Percentiles rank a stretch among this genome's conserved stretches.
Conservation (phyloP, 1,140 invertebrate species). For the Conopomorpha cramerella region DNA sequence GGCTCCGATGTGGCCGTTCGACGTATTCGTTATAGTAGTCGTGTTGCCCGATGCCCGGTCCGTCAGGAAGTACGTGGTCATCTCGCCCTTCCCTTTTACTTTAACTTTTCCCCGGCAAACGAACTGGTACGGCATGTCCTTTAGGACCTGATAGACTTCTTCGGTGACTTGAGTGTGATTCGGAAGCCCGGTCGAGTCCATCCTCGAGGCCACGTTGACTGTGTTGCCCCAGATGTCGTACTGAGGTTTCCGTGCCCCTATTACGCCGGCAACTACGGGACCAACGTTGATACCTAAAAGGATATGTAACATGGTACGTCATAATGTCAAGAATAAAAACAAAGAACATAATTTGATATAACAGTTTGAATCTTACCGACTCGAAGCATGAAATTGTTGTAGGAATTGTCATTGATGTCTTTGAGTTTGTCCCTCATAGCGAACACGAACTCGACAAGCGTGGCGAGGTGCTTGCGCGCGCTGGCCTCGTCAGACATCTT, state of each 20-base stretch:
- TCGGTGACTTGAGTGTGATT: conserved; percentile 88
- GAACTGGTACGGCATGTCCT: conserved; percentile 75
- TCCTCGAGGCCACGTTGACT: conserved; percentile 89
- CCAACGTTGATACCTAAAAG: conserved; percentile 84
- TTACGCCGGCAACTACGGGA: conserved; percentile 91
- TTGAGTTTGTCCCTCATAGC: conserved; percentile 85
- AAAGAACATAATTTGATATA: not conserved
- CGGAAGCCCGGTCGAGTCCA: conserved; percentile 85
- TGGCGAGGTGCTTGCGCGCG: conserved; percentile 69
- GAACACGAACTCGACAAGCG: conserved; percentile 88
- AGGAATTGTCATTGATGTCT: conserved; percentile 93
- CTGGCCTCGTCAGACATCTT: conserved; percentile 70
- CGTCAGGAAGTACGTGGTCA: conserved; percentile 89
- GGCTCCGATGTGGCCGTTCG: conserved; percentile 23
- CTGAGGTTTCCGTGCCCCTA: conserved; percentile 91
- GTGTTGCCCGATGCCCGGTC: conserved; percentile 58
- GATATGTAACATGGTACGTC: too few species aligned
- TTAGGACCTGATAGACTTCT: conserved; percentile 76
- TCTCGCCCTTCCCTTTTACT: conserved; percentile 92
- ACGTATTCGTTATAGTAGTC: conserved; percentile 15
- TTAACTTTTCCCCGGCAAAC: conserved; percentile 86
- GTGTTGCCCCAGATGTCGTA: conserved; percentile 98
- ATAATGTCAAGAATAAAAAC: not conserved
- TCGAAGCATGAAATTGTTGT: conserved; percentile 94
- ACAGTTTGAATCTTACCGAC: conserved; percentile 67